These are phyloP conservation scores for Cetonia aurata DNA, from an alignment of 2,888 invertebrate genomes.

Conservation along the genomic window DNA sequence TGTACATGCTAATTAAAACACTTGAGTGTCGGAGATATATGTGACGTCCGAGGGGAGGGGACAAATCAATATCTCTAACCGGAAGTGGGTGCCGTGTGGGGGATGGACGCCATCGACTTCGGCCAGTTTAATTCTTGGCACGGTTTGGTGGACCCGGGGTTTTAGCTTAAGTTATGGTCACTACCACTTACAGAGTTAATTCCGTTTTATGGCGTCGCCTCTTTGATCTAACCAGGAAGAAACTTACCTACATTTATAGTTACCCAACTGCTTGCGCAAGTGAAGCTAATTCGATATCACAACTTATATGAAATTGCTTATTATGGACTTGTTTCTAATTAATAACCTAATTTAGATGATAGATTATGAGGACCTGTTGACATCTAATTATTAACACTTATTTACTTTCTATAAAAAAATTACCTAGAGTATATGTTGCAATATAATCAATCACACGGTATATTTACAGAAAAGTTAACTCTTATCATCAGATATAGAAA, in stretches of 20 bases:
- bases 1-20: slow-evolving; percentile 56
- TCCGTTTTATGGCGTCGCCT: slow-evolving; percentile 24
- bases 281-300: slow-evolving; percentile 7
- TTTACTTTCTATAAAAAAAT: too few species aligned
- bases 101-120: slow-evolving; percentile 18
- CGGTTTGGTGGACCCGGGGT: slow-evolving; percentile 36
- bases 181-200: slow-evolving; percentile 36
- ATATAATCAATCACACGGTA: too few species aligned
- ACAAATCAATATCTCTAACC: slow-evolving; percentile 37
- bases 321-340: too few species aligned
- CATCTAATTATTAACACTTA: too few species aligned
- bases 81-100: slow-evolving; percentile 1
- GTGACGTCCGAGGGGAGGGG: slow-evolving; percentile 26
- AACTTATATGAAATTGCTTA: too few species aligned
- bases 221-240: slow-evolving; percentile 31
- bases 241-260: background rate
- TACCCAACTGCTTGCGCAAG: background rate
- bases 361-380: too few species aligned
- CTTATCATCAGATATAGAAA: too few species aligned
- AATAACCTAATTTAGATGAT: too few species aligned
- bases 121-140: slow-evolving; percentile 39
- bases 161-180: slow-evolving; percentile 38
- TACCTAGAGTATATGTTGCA: too few species aligned
- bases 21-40: slow-evolving; percentile 41
- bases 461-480: too few species aligned